phyloP scores from a whole-genome alignment of 2,797 vertebrate species.

The Lepidocolaptes lacrymiger region DNA sequence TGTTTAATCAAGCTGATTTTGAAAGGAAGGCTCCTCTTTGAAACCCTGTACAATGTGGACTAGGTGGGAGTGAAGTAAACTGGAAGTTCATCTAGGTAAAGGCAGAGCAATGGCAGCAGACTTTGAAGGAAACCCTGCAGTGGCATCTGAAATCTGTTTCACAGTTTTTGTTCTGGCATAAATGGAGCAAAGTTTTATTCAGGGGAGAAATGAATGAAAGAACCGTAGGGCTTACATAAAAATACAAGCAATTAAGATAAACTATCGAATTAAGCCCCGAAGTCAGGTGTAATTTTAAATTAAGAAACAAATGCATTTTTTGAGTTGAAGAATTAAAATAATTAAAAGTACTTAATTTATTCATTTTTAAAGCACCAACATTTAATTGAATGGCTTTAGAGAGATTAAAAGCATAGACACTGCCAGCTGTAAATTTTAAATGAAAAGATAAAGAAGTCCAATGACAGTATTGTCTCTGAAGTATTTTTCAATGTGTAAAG shows the following conservation, averaged over 20 bases:
- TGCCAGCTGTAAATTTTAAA: neutral
- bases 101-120: neutral
- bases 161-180: neutral
- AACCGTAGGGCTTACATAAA: neutral
- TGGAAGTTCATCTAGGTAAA: neutral
- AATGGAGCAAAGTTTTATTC: neutral
- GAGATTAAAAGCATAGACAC: neutral
- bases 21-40: neutral
- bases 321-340: neutral
- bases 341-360: neutral
- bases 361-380: neutral
- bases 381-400: neutral
- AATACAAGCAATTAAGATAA: neutral
- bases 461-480: neutral
- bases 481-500: neutral
- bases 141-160: neutral
- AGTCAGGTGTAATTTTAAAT: neutral
- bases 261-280: neutral
- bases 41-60: neutral
- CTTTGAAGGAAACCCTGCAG: neutral
- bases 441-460: neutral
- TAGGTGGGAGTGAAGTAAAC: neutral
- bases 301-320: neutral
- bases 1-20: neutral
- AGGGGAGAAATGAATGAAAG: neutral